Evolutionary conservation across 2,113 vertebrate species (phyloP).

Genomic region (Panurus biarmicus): DNA sequence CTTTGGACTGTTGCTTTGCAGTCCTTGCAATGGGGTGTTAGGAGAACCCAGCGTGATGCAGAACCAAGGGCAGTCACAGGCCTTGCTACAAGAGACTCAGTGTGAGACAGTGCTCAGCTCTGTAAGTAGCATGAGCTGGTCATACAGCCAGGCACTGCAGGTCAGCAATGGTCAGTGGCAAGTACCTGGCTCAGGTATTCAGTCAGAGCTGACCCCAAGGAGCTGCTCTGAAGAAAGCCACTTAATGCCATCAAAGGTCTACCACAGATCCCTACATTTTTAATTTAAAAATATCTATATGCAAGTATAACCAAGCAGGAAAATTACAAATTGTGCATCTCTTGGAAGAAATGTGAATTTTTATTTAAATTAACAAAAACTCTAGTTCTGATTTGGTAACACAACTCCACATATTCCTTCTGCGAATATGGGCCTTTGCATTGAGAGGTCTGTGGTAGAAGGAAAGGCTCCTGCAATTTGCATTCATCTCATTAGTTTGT

Average conservation of each 20-base stretch:
- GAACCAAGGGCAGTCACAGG: background rate
- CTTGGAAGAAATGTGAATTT: background rate
- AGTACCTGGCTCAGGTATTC: background rate
- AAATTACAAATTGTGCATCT: background rate
- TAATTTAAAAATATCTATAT: background rate
- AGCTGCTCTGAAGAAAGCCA: background rate
- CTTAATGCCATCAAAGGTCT: background rate
- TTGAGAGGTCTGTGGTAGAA: background rate
- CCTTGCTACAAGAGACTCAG: background rate
- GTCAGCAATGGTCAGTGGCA: background rate
- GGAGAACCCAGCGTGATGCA: background rate
- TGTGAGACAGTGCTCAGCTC: background rate
- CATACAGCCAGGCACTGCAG: background rate
- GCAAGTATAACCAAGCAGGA: background rate
- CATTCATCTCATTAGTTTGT: slow-evolving; percentile 31
- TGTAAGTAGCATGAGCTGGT: background rate
- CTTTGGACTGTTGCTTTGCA: background rate
- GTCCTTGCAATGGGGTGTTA: background rate
- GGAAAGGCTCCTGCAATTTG: background rate
- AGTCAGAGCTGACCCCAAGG: background rate
- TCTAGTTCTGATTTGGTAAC: background rate
- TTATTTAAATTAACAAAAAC: background rate
- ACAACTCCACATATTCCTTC: background rate
- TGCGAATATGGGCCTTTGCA: background rate
- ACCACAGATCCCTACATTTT: background rate